Percentiles rank a stretch among this genome's conserved stretches.
These are phyloP conservation scores for Cephus cinctus DNA, from an alignment of 1,140 invertebrate species.

Conservation along the genomic window DNA sequence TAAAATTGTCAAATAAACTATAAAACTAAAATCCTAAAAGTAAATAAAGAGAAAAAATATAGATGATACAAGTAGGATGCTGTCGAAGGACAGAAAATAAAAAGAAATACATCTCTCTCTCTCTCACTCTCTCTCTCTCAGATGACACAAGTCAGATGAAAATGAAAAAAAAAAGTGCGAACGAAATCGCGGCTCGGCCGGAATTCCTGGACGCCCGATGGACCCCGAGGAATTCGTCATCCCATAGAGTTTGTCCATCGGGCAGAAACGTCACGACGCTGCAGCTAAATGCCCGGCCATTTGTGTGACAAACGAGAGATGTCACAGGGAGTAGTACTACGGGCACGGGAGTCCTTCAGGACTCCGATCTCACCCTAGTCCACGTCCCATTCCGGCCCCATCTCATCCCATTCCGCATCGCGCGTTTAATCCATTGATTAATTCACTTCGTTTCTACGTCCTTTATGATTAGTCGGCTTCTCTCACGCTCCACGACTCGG, in stretches of 20 bases:
- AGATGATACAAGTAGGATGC: conserved; percentile 10
- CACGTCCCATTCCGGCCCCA: conserved; percentile 17
- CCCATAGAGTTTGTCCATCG: conserved; percentile 32
- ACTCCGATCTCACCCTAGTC: no score
- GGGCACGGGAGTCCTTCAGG: conserved; percentile 20
- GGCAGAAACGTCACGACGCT: conserved; percentile 16
- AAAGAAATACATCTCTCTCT: neutral
- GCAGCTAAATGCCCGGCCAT: conserved; percentile 49
- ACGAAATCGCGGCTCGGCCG: neutral
- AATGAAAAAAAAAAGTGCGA: no score
- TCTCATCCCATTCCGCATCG: conserved; percentile 24
- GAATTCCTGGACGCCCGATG: neutral
- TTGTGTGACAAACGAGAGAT: conserved; percentile 55
- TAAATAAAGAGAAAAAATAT: no score
- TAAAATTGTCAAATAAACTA: no score
- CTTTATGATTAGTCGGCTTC: conserved; percentile 51
- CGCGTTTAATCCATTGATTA: conserved; percentile 57
- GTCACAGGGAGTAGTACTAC: conserved; percentile 41
- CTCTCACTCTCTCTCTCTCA: conserved; percentile 4
- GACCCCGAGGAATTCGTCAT: conserved; percentile 40
- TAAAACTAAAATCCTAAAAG: no score
- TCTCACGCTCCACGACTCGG: conserved; percentile 18
- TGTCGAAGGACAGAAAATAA: neutral
- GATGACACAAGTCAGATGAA: neutral
- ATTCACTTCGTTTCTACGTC: conserved; percentile 52